These are phyloP conservation scores for Turdus rufiventris DNA, from an alignment of 2,113 vertebrate genomes.

Conservation along the genomic window DNA sequence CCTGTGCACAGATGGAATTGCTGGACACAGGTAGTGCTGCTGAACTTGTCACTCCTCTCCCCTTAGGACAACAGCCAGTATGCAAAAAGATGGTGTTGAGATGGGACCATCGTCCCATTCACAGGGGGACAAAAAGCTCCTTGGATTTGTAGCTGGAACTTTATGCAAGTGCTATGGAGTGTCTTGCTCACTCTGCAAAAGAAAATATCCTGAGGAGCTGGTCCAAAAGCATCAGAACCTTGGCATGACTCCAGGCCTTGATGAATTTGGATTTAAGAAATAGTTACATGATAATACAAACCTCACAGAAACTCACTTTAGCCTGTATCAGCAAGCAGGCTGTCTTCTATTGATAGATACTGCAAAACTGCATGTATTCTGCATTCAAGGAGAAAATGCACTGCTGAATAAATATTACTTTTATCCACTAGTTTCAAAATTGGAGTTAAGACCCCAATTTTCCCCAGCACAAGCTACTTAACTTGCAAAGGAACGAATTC, in stretches of 20 bases:
- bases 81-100: not conserved
- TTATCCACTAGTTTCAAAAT: not conserved
- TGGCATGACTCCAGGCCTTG: not conserved
- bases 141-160: not conserved
- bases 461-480: not conserved
- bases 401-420: not conserved
- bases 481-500: not conserved
- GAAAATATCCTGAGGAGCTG: not conserved
- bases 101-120: not conserved
- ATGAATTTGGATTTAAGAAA: not conserved
- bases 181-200: not conserved
- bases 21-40: not conserved
- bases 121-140: not conserved
- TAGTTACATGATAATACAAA: not conserved
- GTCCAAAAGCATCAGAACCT: not conserved
- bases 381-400: not conserved
- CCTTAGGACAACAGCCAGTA: not conserved
- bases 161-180: not conserved
- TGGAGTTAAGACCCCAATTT: not conserved
- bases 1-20: not conserved
- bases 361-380: not conserved
- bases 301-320: not conserved
- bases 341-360: not conserved
- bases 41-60: not conserved
- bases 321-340: not conserved